A percentile compares a stretch with the other conserved stretches of the same genome.
These are phyloP conservation scores for Laticauda laticaudata DNA, from an alignment of 2,113 vertebrate genomes.

Conservation along the genomic window DNA sequence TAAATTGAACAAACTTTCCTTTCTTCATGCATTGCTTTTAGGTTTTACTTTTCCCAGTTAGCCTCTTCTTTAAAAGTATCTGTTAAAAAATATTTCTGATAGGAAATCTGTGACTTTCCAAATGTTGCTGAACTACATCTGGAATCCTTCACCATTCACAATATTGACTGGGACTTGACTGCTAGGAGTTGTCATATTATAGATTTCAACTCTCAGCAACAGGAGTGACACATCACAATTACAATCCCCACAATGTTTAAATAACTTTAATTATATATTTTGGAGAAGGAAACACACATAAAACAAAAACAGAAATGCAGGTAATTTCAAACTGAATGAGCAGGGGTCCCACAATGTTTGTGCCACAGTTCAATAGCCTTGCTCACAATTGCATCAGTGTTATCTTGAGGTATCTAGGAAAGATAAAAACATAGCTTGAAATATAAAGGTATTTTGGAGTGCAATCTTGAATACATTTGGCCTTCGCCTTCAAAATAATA, in stretches of 20 bases:
- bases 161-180: not conserved
- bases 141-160: not conserved
- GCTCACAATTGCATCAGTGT: conserved; percentile 92
- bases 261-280: not conserved
- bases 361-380: conserved; percentile 98
- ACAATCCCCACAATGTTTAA: conserved; percentile 22
- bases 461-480: not conserved
- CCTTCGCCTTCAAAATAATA: not conserved
- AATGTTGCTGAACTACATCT: not conserved
- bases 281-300: not conserved
- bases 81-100: not conserved
- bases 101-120: not conserved
- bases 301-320: not conserved
- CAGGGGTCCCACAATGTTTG: conserved; percentile 88
- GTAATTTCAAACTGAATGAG: conserved; percentile 78
- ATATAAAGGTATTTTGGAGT: not conserved
- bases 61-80: not conserved
- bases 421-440: conserved; percentile 18
- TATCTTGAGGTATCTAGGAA: conserved; percentile 91
- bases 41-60: not conserved
- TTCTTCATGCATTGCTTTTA: not conserved
- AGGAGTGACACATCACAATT: not conserved
- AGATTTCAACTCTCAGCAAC: not conserved
- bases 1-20: not conserved
- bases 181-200: not conserved